These are phyloP conservation scores for Heliconius melpomene DNA, from an alignment of 1,140 invertebrate species.

Conservation along the genomic window DNA sequence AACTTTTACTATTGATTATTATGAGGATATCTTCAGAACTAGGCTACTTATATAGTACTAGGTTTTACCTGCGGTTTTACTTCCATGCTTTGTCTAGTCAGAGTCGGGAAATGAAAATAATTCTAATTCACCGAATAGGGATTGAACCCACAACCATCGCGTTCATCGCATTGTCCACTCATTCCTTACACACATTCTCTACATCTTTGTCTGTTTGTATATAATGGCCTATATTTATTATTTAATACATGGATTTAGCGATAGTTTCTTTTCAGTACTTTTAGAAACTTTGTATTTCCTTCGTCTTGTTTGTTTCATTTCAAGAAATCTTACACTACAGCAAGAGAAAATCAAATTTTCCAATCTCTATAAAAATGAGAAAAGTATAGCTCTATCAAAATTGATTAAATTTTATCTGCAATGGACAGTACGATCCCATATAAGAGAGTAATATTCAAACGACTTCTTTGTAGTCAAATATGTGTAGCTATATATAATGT, in stretches of 20 bases:
- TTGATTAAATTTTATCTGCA: neutral
- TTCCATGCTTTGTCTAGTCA: too few species aligned
- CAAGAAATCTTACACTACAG: neutral
- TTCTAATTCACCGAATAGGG: too few species aligned
- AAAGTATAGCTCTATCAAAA: neutral
- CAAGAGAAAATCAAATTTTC: neutral
- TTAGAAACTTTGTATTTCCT: constrained; percentile 18
- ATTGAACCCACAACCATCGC: too few species aligned
- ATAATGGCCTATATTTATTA: too few species aligned
- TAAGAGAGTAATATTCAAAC: neutral
- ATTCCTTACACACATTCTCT: too few species aligned
- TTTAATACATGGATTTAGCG: too few species aligned
- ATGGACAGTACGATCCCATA: neutral
- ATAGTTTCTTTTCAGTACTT: too few species aligned
- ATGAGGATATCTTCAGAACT: neutral
- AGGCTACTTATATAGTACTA: too few species aligned
- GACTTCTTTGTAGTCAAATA: neutral
- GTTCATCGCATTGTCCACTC: too few species aligned
- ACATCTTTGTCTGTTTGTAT: too few species aligned
- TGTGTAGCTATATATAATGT: neutral
- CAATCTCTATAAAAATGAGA: constrained; percentile 8
- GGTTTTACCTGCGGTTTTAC: too few species aligned
- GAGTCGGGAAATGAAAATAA: too few species aligned
- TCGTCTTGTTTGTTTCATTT: neutral
- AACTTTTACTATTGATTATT: constrained; percentile 8